These are phyloP conservation scores for Turnix velox DNA, from an alignment of 2,113 vertebrate genomes.

Conservation along the genomic window DNA sequence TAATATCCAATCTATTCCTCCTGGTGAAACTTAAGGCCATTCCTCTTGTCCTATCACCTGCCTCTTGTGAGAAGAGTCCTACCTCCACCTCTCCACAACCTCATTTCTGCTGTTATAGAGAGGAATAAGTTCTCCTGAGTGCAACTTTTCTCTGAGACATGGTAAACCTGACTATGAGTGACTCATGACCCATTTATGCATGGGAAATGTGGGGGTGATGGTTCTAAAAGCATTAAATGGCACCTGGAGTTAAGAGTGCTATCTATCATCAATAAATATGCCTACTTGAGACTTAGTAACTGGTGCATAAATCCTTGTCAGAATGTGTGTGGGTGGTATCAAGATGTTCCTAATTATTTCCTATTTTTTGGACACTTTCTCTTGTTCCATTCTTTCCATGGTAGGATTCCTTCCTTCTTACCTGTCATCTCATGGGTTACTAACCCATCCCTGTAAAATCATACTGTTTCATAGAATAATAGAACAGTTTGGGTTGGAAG, in stretches of 20 bases:
- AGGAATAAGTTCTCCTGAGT: too few species aligned
- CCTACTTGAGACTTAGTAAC: not conserved
- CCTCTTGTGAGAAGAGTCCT: too few species aligned
- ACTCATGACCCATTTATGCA: not conserved
- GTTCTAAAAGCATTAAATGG: not conserved
- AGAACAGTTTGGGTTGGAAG: too few species aligned
- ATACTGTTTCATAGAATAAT: accelerated
- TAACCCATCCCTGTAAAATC: not conserved
- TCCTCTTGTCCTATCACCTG: too few species aligned
- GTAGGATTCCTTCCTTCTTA: not conserved
- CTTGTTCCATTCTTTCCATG: not conserved
- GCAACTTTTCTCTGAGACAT: not conserved
- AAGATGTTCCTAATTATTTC: not conserved
- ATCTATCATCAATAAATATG: not conserved
- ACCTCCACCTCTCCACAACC: too few species aligned
- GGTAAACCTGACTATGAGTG: not conserved
- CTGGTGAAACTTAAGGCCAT: too few species aligned
- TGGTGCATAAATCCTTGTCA: not conserved
- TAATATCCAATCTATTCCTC: too few species aligned
- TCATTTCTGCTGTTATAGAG: too few species aligned
- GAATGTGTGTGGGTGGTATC: not conserved
- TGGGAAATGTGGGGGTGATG: not conserved
- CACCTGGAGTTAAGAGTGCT: not conserved
- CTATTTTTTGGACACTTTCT: not conserved
- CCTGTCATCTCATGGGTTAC: not conserved